These are phyloP conservation scores for Leptonema lineaticorne DNA, from an alignment of 1,140 invertebrate genomes.

Conservation along the genomic window DNA sequence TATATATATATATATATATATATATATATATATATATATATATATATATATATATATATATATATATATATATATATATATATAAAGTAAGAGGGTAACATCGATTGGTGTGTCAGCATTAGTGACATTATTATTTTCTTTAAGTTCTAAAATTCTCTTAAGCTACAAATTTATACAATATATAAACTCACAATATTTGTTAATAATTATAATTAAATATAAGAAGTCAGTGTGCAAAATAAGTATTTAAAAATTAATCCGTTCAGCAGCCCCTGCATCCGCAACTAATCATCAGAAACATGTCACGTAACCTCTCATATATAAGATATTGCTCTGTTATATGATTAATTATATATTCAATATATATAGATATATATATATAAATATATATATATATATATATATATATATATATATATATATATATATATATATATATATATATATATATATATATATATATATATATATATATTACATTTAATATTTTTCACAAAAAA, in stretches of 20 bases:
- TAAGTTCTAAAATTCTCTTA: constrained; percentile 36
- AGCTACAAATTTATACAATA: constrained; percentile 40
- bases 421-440: neutral
- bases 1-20: constrained; percentile 3
- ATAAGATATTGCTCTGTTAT: constrained; percentile 37
- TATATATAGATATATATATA: neutral
- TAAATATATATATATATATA: neutral
- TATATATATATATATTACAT: too few species aligned
- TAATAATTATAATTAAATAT: constrained; percentile 25
- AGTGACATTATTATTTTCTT: constrained; percentile 25
- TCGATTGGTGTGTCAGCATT: constrained; percentile 28
- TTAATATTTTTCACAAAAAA: constrained; percentile 12
- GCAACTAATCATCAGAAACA: neutral
- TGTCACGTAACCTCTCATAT: neutral
- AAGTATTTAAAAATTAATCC: constrained; percentile 28
- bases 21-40: constrained; percentile 3
- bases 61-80: constrained; percentile 1
- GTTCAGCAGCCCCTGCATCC: constrained; percentile 1
- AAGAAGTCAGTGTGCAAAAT: constrained; percentile 28
- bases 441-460: constrained; percentile 15
- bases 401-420: neutral
- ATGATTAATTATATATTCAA: constrained; percentile 27
- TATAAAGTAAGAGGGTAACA: constrained; percentile 33
- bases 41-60: too few species aligned
- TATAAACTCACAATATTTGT: constrained; percentile 31